Evolutionary conservation across 2,888 invertebrate species (phyloP).

Genomic region (Anarsia innoxiella): DNA sequence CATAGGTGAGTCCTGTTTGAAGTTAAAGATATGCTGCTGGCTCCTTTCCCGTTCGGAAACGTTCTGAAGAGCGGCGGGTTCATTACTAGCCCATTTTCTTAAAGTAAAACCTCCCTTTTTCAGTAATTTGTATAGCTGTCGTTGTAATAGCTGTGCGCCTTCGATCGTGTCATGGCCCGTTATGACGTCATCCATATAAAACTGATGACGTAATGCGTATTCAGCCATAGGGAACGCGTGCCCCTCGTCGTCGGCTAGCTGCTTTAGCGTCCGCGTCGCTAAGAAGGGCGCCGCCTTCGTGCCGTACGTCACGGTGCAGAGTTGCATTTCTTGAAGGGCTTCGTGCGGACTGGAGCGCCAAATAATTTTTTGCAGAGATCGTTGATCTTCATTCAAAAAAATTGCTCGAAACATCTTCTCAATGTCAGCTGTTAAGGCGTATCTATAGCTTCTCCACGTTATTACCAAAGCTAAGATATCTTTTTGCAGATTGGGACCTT

Average conservation of each 20-base stretch:
- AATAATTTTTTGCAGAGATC: neutral
- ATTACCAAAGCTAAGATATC: neutral
- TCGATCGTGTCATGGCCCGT: neutral
- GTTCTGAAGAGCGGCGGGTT: neutral
- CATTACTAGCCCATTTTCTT: constrained; percentile 1
- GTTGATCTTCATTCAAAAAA: neutral
- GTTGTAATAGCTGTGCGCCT: neutral
- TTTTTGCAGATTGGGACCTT: constrained; percentile 2
- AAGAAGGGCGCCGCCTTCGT: no score
- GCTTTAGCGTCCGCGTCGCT: constrained; percentile 11
- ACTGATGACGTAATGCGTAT: constrained; percentile 1
- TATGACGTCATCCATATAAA: no score
- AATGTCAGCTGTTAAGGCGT: neutral
- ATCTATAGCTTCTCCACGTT: neutral
- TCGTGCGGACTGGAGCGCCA: neutral
- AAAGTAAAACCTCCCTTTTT: neutral
- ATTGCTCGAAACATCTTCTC: neutral
- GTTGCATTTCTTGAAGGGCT: neutral
- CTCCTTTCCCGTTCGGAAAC: neutral
- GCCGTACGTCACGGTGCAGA: no score
- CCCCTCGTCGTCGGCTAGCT: constrained; percentile 11
- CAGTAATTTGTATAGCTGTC: neutral
- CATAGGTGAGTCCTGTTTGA: neutral
- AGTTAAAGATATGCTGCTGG: no score
- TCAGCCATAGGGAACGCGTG: constrained; percentile 6